These are phyloP conservation scores for Enteromius paludinosus DNA, from an alignment of 2,797 vertebrate species.

Conservation along the genomic window DNA sequence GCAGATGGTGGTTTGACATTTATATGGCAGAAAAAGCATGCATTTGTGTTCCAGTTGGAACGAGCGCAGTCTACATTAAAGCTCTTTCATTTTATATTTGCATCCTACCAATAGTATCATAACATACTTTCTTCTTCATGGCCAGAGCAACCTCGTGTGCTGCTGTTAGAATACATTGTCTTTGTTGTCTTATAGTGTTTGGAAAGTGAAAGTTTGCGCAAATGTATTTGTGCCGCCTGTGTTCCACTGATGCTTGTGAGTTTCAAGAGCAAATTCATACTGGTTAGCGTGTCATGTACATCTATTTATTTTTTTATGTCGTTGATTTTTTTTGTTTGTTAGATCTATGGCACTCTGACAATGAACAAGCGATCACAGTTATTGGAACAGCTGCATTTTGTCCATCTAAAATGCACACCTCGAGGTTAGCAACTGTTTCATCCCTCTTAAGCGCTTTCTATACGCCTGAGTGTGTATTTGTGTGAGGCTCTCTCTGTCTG, in stretches of 20 bases:
- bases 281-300: constrained; percentile 44
- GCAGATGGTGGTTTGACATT: constrained; percentile 14
- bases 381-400: constrained; percentile 87
- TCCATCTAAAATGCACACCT: constrained; percentile 87
- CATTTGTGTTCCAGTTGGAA: not conserved
- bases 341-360: constrained; percentile 89
- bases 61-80: not conserved
- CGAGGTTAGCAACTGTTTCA: constrained; percentile 84
- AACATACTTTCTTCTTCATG: constrained; percentile 17
- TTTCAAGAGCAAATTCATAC: constrained; percentile 28
- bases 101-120: not conserved
- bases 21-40: not conserved
- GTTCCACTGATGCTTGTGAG: constrained; percentile 14
- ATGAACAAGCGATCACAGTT: constrained; percentile 86
- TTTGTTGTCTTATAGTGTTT: constrained; percentile 12
- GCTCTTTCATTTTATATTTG: not conserved
- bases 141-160: constrained; percentile 14
- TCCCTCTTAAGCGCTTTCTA: constrained; percentile 72
- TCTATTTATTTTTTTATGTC: constrained; percentile 72
- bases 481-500: constrained; percentile 73
- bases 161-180: constrained; percentile 10
- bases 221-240: constrained; percentile 45
- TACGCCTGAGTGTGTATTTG: constrained; percentile 64
- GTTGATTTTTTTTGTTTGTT: constrained; percentile 81
- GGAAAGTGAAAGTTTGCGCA: constrained; percentile 35